phyloP scores from a whole-genome alignment of 2,888 invertebrate species.

The Archips xylosteana region DNA sequence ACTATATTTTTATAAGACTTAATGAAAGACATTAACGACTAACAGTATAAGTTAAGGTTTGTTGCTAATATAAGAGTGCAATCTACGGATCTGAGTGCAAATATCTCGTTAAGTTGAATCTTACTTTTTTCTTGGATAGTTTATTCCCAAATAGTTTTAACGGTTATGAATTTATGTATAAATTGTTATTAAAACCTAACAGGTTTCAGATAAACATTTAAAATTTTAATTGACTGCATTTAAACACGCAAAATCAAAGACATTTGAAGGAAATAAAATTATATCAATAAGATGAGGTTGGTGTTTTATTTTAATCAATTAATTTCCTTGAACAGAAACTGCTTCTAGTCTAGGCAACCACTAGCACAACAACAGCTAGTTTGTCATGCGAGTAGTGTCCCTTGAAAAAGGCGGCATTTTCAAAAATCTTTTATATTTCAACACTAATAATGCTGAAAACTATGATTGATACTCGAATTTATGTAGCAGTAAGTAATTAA shows the following conservation, averaged over 20 bases:
- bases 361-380: too few relatives aligned
- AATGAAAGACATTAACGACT: slow-evolving; percentile 73
- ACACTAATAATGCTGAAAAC: too few relatives aligned
- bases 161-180: slow-evolving; percentile 6
- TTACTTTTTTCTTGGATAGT: slow-evolving; percentile 25
- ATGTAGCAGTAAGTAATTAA: too few relatives aligned
- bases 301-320: slow-evolving; percentile 21
- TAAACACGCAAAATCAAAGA: slow-evolving; percentile 41
- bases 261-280: slow-evolving; percentile 39
- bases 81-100: slow-evolving; percentile 5
- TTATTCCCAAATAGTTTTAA: slow-evolving; percentile 27
- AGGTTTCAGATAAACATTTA: slow-evolving; percentile 21
- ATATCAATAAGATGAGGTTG: slow-evolving; percentile 13
- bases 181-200: background rate
- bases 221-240: slow-evolving; percentile 39
- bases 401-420: too few relatives aligned
- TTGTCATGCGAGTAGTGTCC: too few relatives aligned
- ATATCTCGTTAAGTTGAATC: slow-evolving; percentile 12
- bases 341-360: too few relatives aligned
- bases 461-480: too few relatives aligned
- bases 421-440: too few relatives aligned
- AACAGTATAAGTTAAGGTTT: slow-evolving; percentile 50
- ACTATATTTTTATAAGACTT: slow-evolving; percentile 43
- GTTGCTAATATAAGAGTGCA: slow-evolving; percentile 41
- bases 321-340: background rate